These are phyloP conservation scores for Heteromormyrus szaboi DNA, from an alignment of 2,797 vertebrate species.

Conservation along the genomic window DNA sequence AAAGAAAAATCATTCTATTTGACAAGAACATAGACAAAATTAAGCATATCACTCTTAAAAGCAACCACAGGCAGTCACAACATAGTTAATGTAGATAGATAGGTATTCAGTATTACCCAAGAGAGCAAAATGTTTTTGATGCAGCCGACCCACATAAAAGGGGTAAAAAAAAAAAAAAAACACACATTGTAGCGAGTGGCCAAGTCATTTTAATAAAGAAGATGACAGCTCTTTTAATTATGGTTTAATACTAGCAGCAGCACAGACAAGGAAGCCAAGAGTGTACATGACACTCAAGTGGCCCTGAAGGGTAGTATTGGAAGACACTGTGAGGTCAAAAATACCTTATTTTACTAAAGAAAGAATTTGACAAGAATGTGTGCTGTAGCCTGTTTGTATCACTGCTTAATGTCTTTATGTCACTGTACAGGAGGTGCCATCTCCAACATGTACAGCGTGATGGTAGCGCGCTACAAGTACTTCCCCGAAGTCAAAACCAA, in stretches of 20 bases:
- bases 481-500: conserved; percentile 96
- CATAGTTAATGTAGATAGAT: too few species aligned
- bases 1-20: not conserved
- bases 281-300: not conserved
- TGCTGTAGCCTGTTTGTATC: not conserved
- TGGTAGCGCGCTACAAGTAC: conserved; percentile 95
- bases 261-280: not conserved
- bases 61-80: too few species aligned
- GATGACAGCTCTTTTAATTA: not conserved
- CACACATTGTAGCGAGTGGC: not conserved
- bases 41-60: not conserved
- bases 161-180: not conserved
- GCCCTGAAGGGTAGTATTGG: not conserved
- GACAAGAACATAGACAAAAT: not conserved
- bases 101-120: too few species aligned
- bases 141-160: too few species aligned
- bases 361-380: not conserved
- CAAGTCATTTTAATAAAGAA: not conserved
- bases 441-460: conserved; percentile 98
- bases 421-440: conserved; percentile 79
- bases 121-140: too few species aligned
- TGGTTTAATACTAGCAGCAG: not conserved
- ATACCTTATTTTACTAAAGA: not conserved
- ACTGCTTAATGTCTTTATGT: not conserved
- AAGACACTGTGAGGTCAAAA: not conserved